Conservation (phyloP, 1,140 invertebrate genomes). For the Dreissena polymorpha region DNA sequence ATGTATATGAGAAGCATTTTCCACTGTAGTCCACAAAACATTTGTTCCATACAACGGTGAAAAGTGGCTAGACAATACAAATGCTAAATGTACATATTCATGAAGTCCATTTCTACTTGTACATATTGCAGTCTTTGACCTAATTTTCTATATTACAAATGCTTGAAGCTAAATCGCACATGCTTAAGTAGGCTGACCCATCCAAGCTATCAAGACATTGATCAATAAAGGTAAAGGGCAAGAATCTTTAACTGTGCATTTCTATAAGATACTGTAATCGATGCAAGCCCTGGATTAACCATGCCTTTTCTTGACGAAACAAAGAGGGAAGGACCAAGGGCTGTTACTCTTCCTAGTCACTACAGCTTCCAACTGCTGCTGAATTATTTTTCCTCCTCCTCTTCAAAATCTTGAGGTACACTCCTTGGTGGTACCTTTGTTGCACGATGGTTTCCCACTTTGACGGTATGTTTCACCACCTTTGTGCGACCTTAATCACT, state of each 20-base stretch:
- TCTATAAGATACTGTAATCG: constrained; percentile 56
- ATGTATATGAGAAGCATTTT: constrained; percentile 6
- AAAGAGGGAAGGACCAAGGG: constrained; percentile 66
- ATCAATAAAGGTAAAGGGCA: constrained; percentile 15
- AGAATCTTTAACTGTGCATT: constrained; percentile 6
- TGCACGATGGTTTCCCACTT: neutral
- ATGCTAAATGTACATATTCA: neutral
- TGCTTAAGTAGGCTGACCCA: neutral
- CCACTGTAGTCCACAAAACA: constrained; percentile 8
- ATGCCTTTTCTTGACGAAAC: constrained; percentile 62
- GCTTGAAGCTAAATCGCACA: neutral
- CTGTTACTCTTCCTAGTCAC: constrained; percentile 59
- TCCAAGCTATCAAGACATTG: constrained; percentile 16
- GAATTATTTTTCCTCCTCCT: constrained; percentile 24
- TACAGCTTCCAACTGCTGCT: constrained; percentile 38
- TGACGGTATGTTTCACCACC: neutral
- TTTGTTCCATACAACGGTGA: constrained; percentile 11
- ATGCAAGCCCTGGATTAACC: constrained; percentile 61
- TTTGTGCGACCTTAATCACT: neutral
- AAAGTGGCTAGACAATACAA: neutral
- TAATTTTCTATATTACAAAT: constrained; percentile 24
- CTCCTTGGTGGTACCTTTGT: constrained; percentile 2
- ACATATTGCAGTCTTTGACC: constrained; percentile 28
- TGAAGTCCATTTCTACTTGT: constrained; percentile 24
- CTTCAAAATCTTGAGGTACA: neutral